phyloP scores from a whole-genome alignment of 1,140 invertebrate genomes.

The Danaus melanippus region DNA sequence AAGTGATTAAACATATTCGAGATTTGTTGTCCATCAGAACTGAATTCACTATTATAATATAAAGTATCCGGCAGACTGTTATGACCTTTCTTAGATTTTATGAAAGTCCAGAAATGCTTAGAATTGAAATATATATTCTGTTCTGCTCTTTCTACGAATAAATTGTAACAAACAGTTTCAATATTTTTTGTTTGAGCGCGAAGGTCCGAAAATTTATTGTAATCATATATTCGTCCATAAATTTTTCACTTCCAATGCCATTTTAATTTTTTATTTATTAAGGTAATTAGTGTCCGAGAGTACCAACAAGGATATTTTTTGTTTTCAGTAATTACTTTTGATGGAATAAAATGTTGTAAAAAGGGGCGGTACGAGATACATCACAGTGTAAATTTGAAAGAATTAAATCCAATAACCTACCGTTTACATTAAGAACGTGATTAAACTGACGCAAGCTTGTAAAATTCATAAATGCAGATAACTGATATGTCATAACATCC shows the following conservation, averaged over 20 bases:
- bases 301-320: slow-evolving; percentile 7
- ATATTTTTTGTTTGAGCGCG: slow-evolving; percentile 5
- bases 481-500: slow-evolving; percentile 8
- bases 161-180: slow-evolving; percentile 4
- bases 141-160: slow-evolving; percentile 3
- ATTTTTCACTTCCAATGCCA: slow-evolving; percentile 6
- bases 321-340: slow-evolving; percentile 6
- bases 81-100: slow-evolving; percentile 8
- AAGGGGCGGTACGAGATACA: slow-evolving; percentile 1
- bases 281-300: slow-evolving; percentile 6
- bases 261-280: slow-evolving; percentile 7
- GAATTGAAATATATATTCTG: slow-evolving; percentile 6
- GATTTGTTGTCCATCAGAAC: slow-evolving; percentile 5
- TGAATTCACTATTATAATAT: slow-evolving; percentile 9
- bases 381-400: slow-evolving; percentile 7
- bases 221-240: slow-evolving; percentile 7
- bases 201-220: slow-evolving; percentile 10
- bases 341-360: slow-evolving; percentile 7
- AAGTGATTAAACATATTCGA: slow-evolving; percentile 4
- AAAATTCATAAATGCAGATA: slow-evolving; percentile 7
- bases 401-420: slow-evolving; percentile 4
- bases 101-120: slow-evolving; percentile 5
- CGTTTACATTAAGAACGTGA: slow-evolving; percentile 4
- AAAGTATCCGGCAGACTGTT: slow-evolving; percentile 3
- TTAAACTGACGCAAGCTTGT: slow-evolving; percentile 2